Percentiles rank a stretch among this genome's conserved stretches.
These are phyloP conservation scores for Magallana angulata DNA, from an alignment of 1,140 invertebrate genomes.

Conservation along the genomic window DNA sequence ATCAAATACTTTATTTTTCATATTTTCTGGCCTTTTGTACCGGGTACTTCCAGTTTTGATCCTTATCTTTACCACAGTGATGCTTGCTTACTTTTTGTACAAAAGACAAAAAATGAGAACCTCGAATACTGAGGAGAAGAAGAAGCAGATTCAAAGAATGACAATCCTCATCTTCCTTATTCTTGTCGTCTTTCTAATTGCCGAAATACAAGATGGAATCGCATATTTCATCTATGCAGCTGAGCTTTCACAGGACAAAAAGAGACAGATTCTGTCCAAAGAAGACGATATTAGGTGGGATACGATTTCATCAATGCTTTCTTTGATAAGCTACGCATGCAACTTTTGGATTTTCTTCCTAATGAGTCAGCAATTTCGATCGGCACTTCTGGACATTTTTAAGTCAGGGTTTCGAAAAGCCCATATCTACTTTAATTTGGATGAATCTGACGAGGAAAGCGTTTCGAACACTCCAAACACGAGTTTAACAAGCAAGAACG, in stretches of 20 bases:
- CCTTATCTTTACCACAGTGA: constrained; percentile 16
- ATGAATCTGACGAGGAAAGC: neutral
- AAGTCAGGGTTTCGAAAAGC: neutral
- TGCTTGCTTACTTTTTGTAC: neutral
- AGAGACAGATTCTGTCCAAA: constrained; percentile 35
- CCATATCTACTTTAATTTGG: neutral
- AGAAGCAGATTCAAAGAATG: constrained; percentile 25
- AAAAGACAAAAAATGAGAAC: neutral
- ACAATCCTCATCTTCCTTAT: constrained; percentile 41
- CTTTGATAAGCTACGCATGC: constrained; percentile 44
- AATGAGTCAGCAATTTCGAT: constrained; percentile 55
- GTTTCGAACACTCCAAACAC: neutral
- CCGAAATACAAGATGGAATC: constrained; percentile 53
- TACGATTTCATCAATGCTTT: neutral
- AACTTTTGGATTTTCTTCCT: constrained; percentile 59
- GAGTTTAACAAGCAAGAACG: neutral
- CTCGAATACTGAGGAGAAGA: constrained; percentile 26
- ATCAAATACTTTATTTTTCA: neutral
- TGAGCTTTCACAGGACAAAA: constrained; percentile 43
- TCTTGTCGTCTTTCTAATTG: constrained; percentile 49
- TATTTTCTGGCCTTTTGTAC: constrained; percentile 35
- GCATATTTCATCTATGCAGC: constrained; percentile 49
- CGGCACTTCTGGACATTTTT: constrained; percentile 31
- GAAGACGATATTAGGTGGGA: constrained; percentile 49
- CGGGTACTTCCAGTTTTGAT: neutral